Percentiles rank a stretch among this genome's conserved stretches.
Evolutionary conservation across 2,888 invertebrate genomes (phyloP).

Genomic region (Busseola fusca): DNA sequence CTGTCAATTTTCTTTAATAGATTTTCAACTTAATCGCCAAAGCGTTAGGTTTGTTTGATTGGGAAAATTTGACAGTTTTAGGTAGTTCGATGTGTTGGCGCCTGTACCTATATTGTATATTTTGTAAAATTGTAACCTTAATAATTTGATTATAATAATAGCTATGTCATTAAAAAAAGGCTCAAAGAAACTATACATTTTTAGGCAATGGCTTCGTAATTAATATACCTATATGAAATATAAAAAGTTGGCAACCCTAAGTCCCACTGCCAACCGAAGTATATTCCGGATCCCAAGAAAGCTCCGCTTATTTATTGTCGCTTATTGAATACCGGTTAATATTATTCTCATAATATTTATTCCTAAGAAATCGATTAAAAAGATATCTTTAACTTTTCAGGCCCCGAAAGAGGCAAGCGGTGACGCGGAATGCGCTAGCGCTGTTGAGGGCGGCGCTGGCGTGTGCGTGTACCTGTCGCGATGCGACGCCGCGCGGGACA

Average conservation of each 20-base stretch:
- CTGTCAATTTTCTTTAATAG: too few relatives aligned
- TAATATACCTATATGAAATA: background rate
- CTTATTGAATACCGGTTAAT: background rate
- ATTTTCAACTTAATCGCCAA: too few relatives aligned
- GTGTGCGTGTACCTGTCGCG: constrained; percentile 81
- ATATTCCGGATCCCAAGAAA: background rate
- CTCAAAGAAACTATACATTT: too few relatives aligned
- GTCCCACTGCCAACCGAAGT: too few relatives aligned
- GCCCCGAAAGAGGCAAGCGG: constrained; percentile 65
- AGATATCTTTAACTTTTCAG: constrained; percentile 48
- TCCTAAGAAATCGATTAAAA: background rate
- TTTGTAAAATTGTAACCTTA: too few relatives aligned
- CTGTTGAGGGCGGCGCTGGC: constrained; percentile 69
- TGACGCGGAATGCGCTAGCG: constrained; percentile 66
- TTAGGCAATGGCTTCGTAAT: background rate
- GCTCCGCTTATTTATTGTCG: background rate
- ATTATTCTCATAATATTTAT: background rate
- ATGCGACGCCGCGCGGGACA: constrained; percentile 71
- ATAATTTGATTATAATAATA: too few relatives aligned
- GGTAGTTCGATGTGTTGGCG: too few relatives aligned
- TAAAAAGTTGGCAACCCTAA: too few relatives aligned
- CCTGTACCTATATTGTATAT: too few relatives aligned
- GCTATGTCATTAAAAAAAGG: too few relatives aligned
- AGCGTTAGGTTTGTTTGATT: too few relatives aligned
- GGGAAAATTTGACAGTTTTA: too few relatives aligned